phyloP scores from a whole-genome alignment of 2,797 vertebrate genomes.

The Enteromius treurensis region DNA sequence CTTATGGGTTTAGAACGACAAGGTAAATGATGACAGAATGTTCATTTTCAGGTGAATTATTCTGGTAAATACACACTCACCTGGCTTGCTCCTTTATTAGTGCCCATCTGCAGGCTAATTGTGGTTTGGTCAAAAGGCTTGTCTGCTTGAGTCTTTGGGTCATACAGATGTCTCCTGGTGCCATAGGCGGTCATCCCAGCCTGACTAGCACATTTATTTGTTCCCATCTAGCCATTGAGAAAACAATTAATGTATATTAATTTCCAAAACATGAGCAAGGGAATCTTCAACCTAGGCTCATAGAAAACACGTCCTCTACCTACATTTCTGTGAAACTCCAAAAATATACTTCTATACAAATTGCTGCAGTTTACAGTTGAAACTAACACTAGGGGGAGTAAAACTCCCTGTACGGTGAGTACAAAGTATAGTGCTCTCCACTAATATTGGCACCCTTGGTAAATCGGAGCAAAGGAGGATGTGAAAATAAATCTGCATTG shows the following conservation, averaged over 20 bases:
- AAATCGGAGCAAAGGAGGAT: too few relatives aligned
- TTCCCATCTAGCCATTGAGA: slow-evolving; percentile 80
- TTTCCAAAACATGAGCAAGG: not conserved
- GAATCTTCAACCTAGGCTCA: not conserved
- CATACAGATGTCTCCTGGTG: slow-evolving; percentile 87
- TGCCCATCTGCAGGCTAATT: slow-evolving; percentile 89
- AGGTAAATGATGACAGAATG: not conserved
- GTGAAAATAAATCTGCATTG: too few relatives aligned
- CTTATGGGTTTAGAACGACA: not conserved
- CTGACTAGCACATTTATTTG: slow-evolving; percentile 90
- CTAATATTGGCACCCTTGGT: too few relatives aligned
- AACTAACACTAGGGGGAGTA: too few relatives aligned
- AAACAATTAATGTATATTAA: not conserved
- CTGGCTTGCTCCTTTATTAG: slow-evolving; percentile 90
- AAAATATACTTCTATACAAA: too few relatives aligned
- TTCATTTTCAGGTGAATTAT: not conserved
- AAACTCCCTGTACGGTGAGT: too few relatives aligned
- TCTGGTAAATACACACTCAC: slow-evolving; percentile 60
- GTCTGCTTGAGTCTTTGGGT: slow-evolving; percentile 88
- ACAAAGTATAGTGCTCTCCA: too few relatives aligned
- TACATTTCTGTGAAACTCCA: too few relatives aligned
- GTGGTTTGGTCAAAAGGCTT: slow-evolving; percentile 89
- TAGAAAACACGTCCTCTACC: too few relatives aligned
- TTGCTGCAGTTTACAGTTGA: too few relatives aligned
- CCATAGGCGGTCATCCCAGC: slow-evolving; percentile 90